These are phyloP conservation scores for Apamea crenata DNA, from an alignment of 2,888 invertebrate genomes.

Conservation along the genomic window DNA sequence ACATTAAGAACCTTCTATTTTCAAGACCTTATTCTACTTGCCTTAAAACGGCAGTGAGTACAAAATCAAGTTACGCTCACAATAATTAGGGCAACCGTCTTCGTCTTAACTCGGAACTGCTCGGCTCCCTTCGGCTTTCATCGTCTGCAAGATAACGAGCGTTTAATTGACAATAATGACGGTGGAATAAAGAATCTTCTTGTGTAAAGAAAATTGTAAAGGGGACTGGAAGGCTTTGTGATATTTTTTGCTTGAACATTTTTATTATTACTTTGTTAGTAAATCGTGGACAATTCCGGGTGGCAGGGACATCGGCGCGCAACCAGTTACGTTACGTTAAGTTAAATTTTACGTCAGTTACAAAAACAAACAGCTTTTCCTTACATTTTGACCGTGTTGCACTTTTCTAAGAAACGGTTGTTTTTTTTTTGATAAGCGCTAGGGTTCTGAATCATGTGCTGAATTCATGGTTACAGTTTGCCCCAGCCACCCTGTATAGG, in stretches of 20 bases:
- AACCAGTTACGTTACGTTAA: no score
- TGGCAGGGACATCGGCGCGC: not conserved
- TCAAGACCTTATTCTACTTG: not conserved
- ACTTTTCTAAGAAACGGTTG: no score
- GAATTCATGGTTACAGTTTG: no score
- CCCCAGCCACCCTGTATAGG: no score
- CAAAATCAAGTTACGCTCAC: conserved; percentile 42
- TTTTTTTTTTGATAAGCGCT: no score
- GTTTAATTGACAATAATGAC: conserved; percentile 60
- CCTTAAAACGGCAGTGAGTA: conserved; percentile 35
- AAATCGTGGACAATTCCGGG: not conserved
- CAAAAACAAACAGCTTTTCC: no score
- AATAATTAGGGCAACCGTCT: conserved; percentile 42
- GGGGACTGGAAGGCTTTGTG: conserved; percentile 7
- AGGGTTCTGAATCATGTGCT: no score
- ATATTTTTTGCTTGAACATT: not conserved
- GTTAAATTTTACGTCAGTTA: no score
- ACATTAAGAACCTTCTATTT: not conserved
- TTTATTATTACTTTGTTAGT: not conserved
- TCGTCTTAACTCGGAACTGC: conserved; percentile 24
- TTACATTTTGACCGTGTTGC: no score
- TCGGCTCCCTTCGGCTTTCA: conserved; percentile 37
- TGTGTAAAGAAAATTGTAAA: conserved; percentile 24
- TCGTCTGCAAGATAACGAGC: conserved; percentile 41
- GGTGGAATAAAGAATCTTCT: conserved; percentile 19